These are phyloP conservation scores for Heteromurus nitidus DNA, from an alignment of 2,888 invertebrate genomes.

Conservation along the genomic window DNA sequence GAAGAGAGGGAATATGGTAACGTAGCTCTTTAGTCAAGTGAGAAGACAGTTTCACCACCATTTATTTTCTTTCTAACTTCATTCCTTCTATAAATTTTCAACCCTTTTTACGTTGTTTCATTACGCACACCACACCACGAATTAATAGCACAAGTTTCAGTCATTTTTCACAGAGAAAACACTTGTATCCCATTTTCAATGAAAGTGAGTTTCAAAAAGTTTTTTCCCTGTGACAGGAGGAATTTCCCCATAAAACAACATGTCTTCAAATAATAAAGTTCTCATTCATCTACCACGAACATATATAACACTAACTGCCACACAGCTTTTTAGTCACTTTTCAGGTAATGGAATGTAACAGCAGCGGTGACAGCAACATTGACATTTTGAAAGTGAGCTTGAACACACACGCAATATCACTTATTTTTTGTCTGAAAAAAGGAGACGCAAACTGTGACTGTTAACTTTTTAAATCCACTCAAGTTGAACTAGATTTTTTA, in stretches of 20 bases:
- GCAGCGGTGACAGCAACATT: conserved; percentile 51
- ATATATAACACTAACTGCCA: not conserved
- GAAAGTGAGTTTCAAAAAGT: conserved; percentile 20
- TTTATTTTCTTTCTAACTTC: conserved; percentile 40
- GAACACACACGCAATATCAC: conserved; percentile 29
- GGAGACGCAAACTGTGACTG: too few species aligned
- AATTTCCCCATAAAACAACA: conserved; percentile 47
- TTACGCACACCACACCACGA: conserved; percentile 10
- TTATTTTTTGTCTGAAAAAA: conserved; percentile 4
- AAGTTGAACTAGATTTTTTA: too few species aligned
- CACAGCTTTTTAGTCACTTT: not conserved
- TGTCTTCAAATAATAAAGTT: conserved; percentile 57
- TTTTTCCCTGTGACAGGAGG: conserved; percentile 46
- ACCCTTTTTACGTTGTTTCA: conserved; percentile 13
- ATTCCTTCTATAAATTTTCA: conserved; percentile 45
- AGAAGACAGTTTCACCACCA: conserved; percentile 36
- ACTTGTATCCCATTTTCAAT: not conserved
- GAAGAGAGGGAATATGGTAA: not conserved
- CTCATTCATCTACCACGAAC: conserved; percentile 31
- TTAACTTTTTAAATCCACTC: too few species aligned
- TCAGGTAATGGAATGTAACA: conserved; percentile 47
- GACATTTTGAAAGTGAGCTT: conserved; percentile 25
- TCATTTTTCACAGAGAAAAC: conserved; percentile 25
- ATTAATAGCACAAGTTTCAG: conserved; percentile 58
- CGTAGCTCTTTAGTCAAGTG: not conserved